These are phyloP conservation scores for Diadromus collaris DNA, from an alignment of 2,888 invertebrate species.

Conservation along the genomic window DNA sequence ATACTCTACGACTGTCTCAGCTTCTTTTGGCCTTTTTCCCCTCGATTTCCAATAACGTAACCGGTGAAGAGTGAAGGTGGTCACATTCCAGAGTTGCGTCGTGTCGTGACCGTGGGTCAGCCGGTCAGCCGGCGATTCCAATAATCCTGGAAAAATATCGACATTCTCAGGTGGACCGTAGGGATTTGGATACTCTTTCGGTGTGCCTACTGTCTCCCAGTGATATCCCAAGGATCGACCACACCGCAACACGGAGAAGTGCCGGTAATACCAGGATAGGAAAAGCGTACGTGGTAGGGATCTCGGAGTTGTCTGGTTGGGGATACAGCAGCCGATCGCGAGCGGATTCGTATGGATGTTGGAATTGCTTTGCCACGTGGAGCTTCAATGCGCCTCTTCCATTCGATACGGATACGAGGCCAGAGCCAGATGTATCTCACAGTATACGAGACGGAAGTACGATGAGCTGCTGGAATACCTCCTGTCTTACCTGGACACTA, in stretches of 20 bases:
- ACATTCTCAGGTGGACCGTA: slow-evolving; percentile 9
- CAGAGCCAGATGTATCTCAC: slow-evolving; percentile 38
- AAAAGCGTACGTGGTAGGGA: slow-evolving; percentile 43
- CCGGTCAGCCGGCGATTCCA: slow-evolving; percentile 53
- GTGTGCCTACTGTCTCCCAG: slow-evolving; percentile 8
- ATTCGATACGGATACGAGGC: slow-evolving; percentile 16
- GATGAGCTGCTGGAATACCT: slow-evolving; percentile 49
- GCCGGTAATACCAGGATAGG: slow-evolving; percentile 35
- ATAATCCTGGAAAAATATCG: slow-evolving; percentile 67
- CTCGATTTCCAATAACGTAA: slow-evolving; percentile 49
- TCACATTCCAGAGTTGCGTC: slow-evolving; percentile 23
- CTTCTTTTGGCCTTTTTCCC: not conserved
- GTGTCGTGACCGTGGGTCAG: slow-evolving; percentile 48
- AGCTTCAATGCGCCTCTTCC: slow-evolving; percentile 28
- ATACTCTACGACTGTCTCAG: not conserved
- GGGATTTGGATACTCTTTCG: slow-evolving; percentile 30
- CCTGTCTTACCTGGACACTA: slow-evolving; percentile 21
- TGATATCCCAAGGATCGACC: slow-evolving; percentile 21
- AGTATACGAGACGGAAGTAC: slow-evolving; percentile 30
- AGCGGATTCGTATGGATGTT: slow-evolving; percentile 44
- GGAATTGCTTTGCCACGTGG: slow-evolving; percentile 48
- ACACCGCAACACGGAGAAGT: slow-evolving; percentile 16
- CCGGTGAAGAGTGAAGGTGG: slow-evolving; percentile 45
- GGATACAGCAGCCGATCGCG: slow-evolving; percentile 14
- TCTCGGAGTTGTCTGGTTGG: slow-evolving; percentile 36